Base-by-base conservation (phyloP, 2,888 invertebrate species). In the Diaperis boleti region DNA sequence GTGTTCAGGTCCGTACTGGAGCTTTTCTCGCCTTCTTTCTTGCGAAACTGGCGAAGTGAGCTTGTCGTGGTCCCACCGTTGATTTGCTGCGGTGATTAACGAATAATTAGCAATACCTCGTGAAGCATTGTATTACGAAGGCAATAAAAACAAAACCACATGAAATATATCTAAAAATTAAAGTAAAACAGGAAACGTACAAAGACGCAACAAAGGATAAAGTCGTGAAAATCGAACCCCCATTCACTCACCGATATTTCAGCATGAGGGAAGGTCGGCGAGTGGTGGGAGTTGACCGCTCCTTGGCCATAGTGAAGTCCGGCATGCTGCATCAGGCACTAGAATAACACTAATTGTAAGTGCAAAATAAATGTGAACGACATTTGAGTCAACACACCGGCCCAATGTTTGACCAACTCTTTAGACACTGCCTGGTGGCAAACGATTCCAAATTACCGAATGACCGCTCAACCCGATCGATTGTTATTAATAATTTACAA, bases 1-100 rank as follows among this genome's bases (percentile, higher is more conserved):
- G 33, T 50, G 41, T 31, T 63, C 56, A 60, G 14, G 37, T 64
- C 60, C 42, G 45, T 39, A 11, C 29, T 39, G 13, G 59, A 52
- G 35, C 69, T 72, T 52, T 78, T 78, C 41, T 80, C 79, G 68
- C 74, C 76, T 59, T 77, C 77, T 67, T 79, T 80, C 62, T 80
- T 79, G 17, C 81, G 73, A 73, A 80, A 81, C 68, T 78, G 79
- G 63, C 80, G 73, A 41, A 80, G 75, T 39, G 78, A 75, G 67
- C 75, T 78, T 26, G 78, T 79, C 62, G 76, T 74, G 26, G 72
- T 72, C 63, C 75, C 72, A 68, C 70, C 72, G 50, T 68, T 71
- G 18, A 67, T 42, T 64, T 68, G 71, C 74, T 74, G 63, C 2
- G n/a, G n/a, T n/a, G n/a, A n/a, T n/a, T n/a, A n/a, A n/a, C n/a